Evolutionary conservation across 2,113 vertebrate genomes (phyloP).

Genomic region (Trachemys scripta): DNA sequence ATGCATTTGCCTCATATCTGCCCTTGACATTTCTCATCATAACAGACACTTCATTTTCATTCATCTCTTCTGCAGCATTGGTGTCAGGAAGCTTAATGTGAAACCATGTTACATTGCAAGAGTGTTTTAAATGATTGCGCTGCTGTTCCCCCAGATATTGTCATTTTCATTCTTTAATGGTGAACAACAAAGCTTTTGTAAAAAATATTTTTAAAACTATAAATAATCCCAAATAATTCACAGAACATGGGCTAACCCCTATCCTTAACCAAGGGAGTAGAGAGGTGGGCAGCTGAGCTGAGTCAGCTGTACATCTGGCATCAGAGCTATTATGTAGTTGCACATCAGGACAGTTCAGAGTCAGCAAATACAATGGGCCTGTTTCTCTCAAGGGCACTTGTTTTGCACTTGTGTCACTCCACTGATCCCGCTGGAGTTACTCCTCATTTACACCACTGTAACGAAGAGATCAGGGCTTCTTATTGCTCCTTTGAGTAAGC

Average conservation of each 20-base stretch:
- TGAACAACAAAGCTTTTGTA: constrained; percentile 57
- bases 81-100: constrained; percentile 1
- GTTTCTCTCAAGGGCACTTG: background rate
- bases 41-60: constrained; percentile 13
- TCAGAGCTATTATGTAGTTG: background rate
- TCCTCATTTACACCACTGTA: background rate
- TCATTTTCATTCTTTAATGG: constrained; percentile 36
- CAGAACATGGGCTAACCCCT: constrained; percentile 23
- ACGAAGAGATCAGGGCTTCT: background rate
- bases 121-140: constrained; percentile 18
- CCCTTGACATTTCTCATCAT: background rate
- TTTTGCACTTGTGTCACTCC: background rate
- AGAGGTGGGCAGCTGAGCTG: background rate
- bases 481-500: background rate
- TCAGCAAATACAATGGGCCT: background rate
- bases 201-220: constrained; percentile 51
- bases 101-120: constrained; percentile 32
- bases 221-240: constrained; percentile 49
- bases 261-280: background rate
- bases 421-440: background rate
- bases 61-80: background rate
- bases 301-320: constrained; percentile 21
- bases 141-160: constrained; percentile 71
- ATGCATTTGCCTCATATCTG: background rate
- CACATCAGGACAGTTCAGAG: background rate